These are phyloP conservation scores for Oreamnos americanus DNA, from an alignment of 2,113 vertebrate species.

Conservation along the genomic window DNA sequence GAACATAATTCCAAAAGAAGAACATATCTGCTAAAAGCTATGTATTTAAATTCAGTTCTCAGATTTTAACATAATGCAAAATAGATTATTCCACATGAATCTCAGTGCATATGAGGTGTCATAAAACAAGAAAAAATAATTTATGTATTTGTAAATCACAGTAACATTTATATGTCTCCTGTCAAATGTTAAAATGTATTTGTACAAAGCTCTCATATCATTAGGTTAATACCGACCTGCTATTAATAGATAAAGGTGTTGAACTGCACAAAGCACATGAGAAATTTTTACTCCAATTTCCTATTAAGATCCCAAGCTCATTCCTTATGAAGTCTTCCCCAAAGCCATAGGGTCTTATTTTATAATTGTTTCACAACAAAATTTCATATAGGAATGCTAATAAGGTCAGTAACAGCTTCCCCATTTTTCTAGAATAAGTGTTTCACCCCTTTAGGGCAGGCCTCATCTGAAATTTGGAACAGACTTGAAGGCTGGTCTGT, in stretches of 20 bases:
- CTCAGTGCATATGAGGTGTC: neutral
- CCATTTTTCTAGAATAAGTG: neutral
- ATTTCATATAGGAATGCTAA: neutral
- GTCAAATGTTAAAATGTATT: neutral
- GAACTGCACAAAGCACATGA: neutral
- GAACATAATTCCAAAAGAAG: neutral
- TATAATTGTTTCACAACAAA: neutral
- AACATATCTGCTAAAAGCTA: neutral
- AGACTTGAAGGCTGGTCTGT: neutral
- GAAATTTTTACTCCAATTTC: neutral
- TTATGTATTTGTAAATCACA: neutral
- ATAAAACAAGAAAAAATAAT: neutral
- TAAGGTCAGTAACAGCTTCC: neutral
- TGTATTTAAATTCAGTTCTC: neutral
- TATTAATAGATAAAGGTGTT: neutral
- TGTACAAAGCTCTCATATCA: neutral
- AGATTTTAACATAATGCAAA: slow-evolving; percentile 7
- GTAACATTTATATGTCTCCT: neutral
- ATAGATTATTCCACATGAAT: neutral
- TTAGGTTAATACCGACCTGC: neutral
- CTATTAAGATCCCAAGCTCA: neutral
- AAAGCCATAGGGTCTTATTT: neutral
- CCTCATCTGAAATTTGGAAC: neutral
- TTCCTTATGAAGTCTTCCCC: neutral
- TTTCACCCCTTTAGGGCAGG: neutral